These are phyloP conservation scores for Heliconius aoede DNA, from an alignment of 2,888 invertebrate genomes.

Conservation along the genomic window DNA sequence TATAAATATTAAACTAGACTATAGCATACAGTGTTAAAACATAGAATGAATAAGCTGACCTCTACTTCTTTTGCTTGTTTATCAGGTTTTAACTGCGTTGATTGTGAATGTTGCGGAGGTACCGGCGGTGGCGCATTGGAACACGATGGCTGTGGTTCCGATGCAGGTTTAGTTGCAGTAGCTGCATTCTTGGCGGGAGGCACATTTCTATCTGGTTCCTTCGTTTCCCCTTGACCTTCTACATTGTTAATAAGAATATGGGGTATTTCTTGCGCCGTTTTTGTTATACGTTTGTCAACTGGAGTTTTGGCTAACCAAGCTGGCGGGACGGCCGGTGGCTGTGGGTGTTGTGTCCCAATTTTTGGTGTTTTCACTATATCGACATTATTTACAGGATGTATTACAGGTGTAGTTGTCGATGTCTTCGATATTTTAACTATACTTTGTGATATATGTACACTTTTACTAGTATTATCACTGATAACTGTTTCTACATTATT, in stretches of 20 bases:
- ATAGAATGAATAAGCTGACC: conserved; percentile 67
- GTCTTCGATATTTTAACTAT: conserved; percentile 26
- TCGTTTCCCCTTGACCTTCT: conserved; percentile 55
- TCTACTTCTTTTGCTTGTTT: conserved; percentile 77
- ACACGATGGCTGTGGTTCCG: conserved; percentile 73
- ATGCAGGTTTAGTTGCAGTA: conserved; percentile 53
- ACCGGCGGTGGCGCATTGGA: conserved; percentile 66
- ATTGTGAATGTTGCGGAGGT: conserved; percentile 53
- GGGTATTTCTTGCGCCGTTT: conserved; percentile 58
- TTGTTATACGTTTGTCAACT: conserved; percentile 31
- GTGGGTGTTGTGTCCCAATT: conserved; percentile 58
- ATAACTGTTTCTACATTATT: conserved; percentile 44
- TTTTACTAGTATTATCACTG: conserved; percentile 36
- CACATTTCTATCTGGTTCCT: conserved; percentile 58
- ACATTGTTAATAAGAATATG: conserved; percentile 68
- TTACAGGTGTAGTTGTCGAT: conserved; percentile 45
- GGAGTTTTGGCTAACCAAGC: conserved; percentile 67
- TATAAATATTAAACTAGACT: conserved; percentile 43
- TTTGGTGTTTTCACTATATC: conserved; percentile 52
- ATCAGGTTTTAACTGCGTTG: conserved; percentile 68
- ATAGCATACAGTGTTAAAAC: conserved; percentile 1
- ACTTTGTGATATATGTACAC: conserved; percentile 39
- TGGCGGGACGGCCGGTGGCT: conserved; percentile 74
- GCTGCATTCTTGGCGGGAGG: conserved; percentile 55
- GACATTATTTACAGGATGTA: conserved; percentile 50